Evolutionary conservation across 2,113 vertebrate species (phyloP).

Genomic region (Dolichallabes microphthalmus): DNA sequence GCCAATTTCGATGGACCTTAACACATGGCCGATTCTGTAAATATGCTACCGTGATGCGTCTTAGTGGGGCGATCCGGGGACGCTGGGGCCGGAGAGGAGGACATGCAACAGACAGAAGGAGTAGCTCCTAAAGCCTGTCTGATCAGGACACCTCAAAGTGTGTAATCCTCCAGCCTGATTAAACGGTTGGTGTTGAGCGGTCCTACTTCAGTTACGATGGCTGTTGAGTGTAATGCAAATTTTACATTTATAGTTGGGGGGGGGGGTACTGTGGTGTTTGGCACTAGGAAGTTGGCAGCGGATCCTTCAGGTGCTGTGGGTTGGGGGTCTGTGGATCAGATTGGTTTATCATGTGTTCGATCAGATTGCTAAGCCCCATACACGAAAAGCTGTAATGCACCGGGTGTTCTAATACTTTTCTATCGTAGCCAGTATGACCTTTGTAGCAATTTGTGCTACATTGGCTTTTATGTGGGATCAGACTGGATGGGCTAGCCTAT

Average conservation of each 20-base stretch:
- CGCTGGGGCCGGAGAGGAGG: conserved; percentile 45
- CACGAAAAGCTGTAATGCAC: too few relatives aligned
- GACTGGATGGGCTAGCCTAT: too few relatives aligned
- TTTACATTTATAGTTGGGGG: not conserved
- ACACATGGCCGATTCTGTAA: conserved; percentile 68
- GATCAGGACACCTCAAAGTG: conserved; percentile 43
- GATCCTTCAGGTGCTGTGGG: too few relatives aligned
- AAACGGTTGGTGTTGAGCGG: not conserved
- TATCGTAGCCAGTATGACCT: too few relatives aligned
- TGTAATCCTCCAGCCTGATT: conserved; percentile 23
- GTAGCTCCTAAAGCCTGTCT: conserved; percentile 19
- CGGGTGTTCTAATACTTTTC: too few relatives aligned
- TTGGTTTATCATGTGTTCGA: too few relatives aligned
- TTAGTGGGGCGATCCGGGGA: conserved; percentile 55
- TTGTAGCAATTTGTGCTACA: too few relatives aligned
- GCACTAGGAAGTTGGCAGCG: too few relatives aligned
- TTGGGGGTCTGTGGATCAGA: too few relatives aligned
- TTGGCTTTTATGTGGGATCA: too few relatives aligned
- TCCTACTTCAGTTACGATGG: not conserved
- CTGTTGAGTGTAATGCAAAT: not conserved
- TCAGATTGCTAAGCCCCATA: too few relatives aligned
- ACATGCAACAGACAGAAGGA: not conserved
- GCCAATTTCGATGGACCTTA: conserved; percentile 66
- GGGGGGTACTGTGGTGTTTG: too few relatives aligned
- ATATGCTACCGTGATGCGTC: conserved; percentile 67